Percentiles rank a stretch among this genome's conserved stretches.
phyloP scores from a whole-genome alignment of 1,140 invertebrate species.

The Drosophila tropicalis region DNA sequence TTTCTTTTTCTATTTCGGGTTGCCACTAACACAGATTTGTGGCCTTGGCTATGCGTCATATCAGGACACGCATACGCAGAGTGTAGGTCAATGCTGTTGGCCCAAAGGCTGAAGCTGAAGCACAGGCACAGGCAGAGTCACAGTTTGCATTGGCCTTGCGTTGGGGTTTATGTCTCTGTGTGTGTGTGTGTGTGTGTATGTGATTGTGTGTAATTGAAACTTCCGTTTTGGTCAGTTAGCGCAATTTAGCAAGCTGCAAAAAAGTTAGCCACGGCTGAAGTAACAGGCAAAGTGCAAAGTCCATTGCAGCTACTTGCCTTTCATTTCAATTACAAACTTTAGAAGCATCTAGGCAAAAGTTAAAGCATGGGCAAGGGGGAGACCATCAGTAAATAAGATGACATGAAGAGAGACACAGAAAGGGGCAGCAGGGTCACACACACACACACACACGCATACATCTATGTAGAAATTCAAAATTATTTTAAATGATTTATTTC shows the following conservation, averaged over 20 bases:
- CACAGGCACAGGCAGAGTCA: slow-evolving; percentile 20
- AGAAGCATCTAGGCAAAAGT: slow-evolving; percentile 32
- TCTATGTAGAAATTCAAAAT: slow-evolving; percentile 64
- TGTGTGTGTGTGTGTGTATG: slow-evolving; percentile 24
- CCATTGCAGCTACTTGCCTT: slow-evolving; percentile 78
- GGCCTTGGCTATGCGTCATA: slow-evolving; percentile 73
- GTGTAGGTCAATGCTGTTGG: slow-evolving; percentile 72
- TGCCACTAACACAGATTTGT: slow-evolving; percentile 72
- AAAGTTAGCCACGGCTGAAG: slow-evolving; percentile 79
- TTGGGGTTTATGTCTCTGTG: slow-evolving; percentile 6
- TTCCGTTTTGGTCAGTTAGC: slow-evolving; percentile 80
- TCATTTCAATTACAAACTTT: slow-evolving; percentile 79
- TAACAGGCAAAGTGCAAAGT: slow-evolving; percentile 79
- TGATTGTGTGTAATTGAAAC: slow-evolving; percentile 75
- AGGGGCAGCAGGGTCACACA: slow-evolving; percentile 26
- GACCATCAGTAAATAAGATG: background rate
- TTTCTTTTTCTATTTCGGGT: slow-evolving; percentile 28
- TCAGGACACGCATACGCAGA: slow-evolving; percentile 66
- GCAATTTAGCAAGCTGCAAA: slow-evolving; percentile 80
- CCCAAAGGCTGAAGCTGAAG: slow-evolving; percentile 28
- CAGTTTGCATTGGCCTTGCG: slow-evolving; percentile 29
- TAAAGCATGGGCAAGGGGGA: background rate
- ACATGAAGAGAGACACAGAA: background rate
- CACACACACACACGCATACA: background rate
- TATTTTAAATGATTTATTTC: slow-evolving; percentile 81